Evolutionary conservation across 2,113 vertebrate genomes (phyloP).

Genomic region (Anthoscopus minutus): DNA sequence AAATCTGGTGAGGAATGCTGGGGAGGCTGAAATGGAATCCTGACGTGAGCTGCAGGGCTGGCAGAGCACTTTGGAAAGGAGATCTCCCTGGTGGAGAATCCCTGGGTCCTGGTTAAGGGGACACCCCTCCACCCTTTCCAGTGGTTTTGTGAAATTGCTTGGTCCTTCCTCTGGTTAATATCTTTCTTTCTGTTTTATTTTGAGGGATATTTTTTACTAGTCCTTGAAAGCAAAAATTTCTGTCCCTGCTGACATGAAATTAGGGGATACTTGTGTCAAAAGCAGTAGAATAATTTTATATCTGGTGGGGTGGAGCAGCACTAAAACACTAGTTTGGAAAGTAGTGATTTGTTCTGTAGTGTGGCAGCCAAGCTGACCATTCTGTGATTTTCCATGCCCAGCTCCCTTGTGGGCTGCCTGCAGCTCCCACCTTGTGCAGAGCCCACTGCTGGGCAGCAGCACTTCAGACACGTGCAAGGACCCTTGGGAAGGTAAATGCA

Average conservation of each 20-base stretch:
- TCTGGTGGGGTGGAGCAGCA: not conserved
- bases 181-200: not conserved
- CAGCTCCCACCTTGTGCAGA: not conserved
- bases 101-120: not conserved
- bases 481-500: not conserved
- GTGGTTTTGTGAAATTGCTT: not conserved
- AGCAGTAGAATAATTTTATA: not conserved
- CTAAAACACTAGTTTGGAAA: not conserved
- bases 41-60: not conserved
- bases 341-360: not conserved
- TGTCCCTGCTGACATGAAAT: not conserved
- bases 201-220: not conserved
- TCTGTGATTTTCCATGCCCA: not conserved
- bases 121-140: not conserved
- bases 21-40: not conserved
- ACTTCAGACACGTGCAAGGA: rapidly evolving
- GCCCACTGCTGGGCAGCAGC: not conserved
- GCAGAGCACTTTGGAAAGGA: not conserved
- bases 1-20: not conserved
- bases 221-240: not conserved
- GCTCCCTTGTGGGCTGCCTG: rapidly evolving
- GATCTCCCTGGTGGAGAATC: not conserved
- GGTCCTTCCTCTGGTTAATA: not conserved
- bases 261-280: not conserved
- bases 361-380: not conserved